phyloP scores from a whole-genome alignment of 1,140 invertebrate species.

The Scaptomyza pallida region DNA sequence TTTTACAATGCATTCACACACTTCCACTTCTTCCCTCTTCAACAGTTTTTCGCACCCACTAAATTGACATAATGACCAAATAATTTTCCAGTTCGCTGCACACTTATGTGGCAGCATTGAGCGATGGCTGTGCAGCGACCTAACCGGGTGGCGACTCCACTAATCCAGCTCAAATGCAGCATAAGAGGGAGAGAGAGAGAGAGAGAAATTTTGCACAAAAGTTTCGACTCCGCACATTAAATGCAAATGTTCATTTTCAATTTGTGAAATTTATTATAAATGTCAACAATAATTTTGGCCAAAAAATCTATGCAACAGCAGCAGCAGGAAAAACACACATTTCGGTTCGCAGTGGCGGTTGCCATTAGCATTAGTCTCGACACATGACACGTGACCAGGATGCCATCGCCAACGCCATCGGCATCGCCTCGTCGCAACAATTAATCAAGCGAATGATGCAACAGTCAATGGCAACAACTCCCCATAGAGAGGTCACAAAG shows the following conservation, averaged over 20 bases:
- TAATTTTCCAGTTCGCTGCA: constrained; percentile 77
- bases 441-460: constrained; percentile 75
- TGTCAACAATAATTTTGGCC: constrained; percentile 75
- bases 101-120: constrained; percentile 24
- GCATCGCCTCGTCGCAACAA: constrained; percentile 39
- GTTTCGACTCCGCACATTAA: constrained; percentile 65
- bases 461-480: constrained; percentile 12
- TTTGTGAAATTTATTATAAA: constrained; percentile 77
- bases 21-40: constrained; percentile 2
- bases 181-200: not conserved
- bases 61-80: constrained; percentile 82
- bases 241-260: constrained; percentile 74
- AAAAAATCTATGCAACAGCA: constrained; percentile 48
- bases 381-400: constrained; percentile 42
- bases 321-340: not conserved
- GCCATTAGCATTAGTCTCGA: constrained; percentile 31
- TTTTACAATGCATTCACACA: constrained; percentile 58
- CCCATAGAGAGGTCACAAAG: constrained; percentile 35
- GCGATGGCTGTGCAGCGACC: constrained; percentile 1
- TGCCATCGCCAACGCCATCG: not conserved
- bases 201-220: constrained; percentile 14
- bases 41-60: constrained; percentile 44
- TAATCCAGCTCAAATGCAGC: too few relatives aligned
- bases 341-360: not conserved
- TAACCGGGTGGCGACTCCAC: too few relatives aligned